phyloP scores from a whole-genome alignment of 30 jellyfish, hydroid and myxozoan genomes.

The Catostylus mosaicus region DNA sequence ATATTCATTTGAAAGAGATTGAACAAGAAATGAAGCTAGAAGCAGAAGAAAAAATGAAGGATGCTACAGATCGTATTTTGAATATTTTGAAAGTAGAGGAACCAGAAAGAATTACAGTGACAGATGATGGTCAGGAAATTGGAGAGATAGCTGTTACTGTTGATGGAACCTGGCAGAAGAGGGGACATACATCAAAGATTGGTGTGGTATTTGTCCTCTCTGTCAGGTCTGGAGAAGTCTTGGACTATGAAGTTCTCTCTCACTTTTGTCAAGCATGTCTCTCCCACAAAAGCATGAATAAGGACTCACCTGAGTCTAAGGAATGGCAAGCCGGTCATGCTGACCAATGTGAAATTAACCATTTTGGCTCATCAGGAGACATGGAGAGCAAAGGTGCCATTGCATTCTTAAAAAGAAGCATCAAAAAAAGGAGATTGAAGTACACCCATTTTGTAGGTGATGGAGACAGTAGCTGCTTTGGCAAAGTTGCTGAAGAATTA shows the following conservation, averaged over 20 bases:
- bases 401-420: constrained; percentile 8
- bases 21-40: neutral
- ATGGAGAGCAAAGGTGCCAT: constrained; percentile 22
- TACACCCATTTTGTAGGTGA: constrained; percentile 37
- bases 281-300: neutral
- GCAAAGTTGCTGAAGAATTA: constrained; percentile 13
- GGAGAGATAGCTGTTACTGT: too few relatives aligned
- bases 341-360: constrained; percentile 2
- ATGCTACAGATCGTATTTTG: neutral
- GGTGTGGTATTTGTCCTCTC: constrained; percentile 28
- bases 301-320: neutral
- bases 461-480: constrained; percentile 54
- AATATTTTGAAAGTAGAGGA: constrained; percentile 2
- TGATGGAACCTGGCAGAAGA: too few relatives aligned
- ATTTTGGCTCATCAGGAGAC: constrained; percentile 12
- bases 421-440: neutral
- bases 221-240: constrained; percentile 17
- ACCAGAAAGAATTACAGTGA: neutral
- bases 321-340: constrained; percentile 5
- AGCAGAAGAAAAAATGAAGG: constrained; percentile 21
- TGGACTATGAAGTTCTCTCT: constrained; percentile 33
- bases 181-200: too few relatives aligned
- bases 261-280: constrained; percentile 4
- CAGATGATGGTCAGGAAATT: constrained; percentile 2
- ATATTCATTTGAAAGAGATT: constrained; percentile 6